Evolutionary conservation across 2,113 vertebrate species (phyloP).

Genomic region (Fukomys damarensis): DNA sequence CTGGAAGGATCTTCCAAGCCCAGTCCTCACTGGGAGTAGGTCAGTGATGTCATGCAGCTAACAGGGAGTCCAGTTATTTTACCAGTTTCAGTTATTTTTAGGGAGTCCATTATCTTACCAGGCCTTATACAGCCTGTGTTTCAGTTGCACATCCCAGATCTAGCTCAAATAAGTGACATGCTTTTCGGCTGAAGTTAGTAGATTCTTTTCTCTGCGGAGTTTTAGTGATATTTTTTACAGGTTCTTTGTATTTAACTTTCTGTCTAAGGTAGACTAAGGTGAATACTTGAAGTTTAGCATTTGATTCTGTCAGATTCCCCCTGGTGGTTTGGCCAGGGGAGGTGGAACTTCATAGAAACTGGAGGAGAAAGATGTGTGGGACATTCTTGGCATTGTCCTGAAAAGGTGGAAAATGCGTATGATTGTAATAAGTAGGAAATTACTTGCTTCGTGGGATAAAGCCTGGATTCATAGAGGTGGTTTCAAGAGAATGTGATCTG

Average conservation of each 20-base stretch:
- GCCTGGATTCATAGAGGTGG: neutral
- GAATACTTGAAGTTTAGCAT: conserved; percentile 31
- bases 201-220: conserved; percentile 29
- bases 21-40: neutral
- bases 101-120: neutral
- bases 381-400: neutral
- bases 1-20: conserved; percentile 7
- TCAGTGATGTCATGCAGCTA: neutral
- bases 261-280: conserved; percentile 30
- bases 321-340: neutral
- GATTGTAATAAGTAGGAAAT: neutral
- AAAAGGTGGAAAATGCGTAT: neutral
- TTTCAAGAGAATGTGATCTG: conserved; percentile 47
- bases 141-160: conserved; percentile 30
- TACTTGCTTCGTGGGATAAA: conserved; percentile 20
- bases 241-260: conserved; percentile 51
- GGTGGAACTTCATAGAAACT: neutral
- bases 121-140: neutral
- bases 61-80: too few species aligned
- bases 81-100: too few species aligned
- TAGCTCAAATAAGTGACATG: conserved; percentile 28
- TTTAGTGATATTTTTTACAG: conserved; percentile 34
- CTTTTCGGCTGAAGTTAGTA: conserved; percentile 31
- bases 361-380: conserved; percentile 11
- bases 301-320: conserved; percentile 14